A percentile compares a stretch with the other conserved stretches of the same genome.
These are phyloP conservation scores for Nasonia oneida DNA, from an alignment of 2,888 invertebrate genomes.

Conservation along the genomic window DNA sequence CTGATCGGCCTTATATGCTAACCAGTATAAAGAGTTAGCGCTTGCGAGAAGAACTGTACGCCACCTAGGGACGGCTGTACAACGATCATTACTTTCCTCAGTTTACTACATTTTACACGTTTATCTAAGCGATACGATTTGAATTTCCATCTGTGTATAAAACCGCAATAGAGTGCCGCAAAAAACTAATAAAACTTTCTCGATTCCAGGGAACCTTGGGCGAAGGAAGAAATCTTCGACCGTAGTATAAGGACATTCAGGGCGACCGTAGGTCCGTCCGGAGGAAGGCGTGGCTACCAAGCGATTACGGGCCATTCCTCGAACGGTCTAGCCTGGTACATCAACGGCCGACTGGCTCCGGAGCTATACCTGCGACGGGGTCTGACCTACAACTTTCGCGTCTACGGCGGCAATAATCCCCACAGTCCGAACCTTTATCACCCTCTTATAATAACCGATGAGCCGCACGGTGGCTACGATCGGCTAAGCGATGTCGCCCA, in stretches of 20 bases:
- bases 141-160: no score
- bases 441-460: conserved; percentile 93
- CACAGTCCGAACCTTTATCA: conserved; percentile 92
- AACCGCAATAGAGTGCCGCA: no score
- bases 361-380: conserved; percentile 93
- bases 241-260: conserved; percentile 87
- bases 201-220: conserved; percentile 76
- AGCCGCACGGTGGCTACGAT: conserved; percentile 91
- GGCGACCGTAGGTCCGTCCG: conserved; percentile 91
- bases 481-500: conserved; percentile 86
- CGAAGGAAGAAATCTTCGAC: conserved; percentile 80
- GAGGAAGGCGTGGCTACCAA: conserved; percentile 89
- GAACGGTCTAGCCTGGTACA: conserved; percentile 92
- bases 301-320: conserved; percentile 85
- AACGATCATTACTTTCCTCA: no score
- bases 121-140: no score
- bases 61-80: no score
- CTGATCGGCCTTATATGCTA: no score
- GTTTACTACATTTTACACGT: no score
- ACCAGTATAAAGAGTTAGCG: no score
- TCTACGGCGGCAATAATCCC: conserved; percentile 92
- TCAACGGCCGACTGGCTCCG: conserved; percentile 93
- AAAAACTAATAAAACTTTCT: neutral
- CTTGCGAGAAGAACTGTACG: no score
- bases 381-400: conserved; percentile 90